These are phyloP conservation scores for Epizoanthus rinbou DNA, from an alignment of 92 coral and sea anemone species.

Conservation along the genomic window DNA sequence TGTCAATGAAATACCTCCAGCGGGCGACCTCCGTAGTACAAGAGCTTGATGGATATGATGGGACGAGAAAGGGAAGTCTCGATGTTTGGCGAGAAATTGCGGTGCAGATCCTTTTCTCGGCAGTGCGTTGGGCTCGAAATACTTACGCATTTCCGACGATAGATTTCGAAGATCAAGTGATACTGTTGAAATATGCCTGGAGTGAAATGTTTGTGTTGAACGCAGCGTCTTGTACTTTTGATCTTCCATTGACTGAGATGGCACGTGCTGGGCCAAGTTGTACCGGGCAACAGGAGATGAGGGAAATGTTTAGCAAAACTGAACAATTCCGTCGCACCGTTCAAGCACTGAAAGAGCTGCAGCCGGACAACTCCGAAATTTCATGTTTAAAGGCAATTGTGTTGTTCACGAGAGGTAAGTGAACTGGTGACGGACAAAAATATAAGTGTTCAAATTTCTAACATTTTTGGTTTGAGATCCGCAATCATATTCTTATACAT, in stretches of 20 bases:
- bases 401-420: conserved; percentile 73
- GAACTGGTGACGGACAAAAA: no score
- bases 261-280: conserved; percentile 52
- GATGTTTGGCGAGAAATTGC: conserved; percentile 29
- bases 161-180: conserved; percentile 73
- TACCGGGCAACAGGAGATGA: conserved; percentile 38
- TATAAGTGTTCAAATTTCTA: no score
- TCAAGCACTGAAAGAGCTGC: conserved; percentile 64
- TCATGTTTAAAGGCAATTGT: conserved; percentile 77
- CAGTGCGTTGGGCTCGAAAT: conserved; percentile 68
- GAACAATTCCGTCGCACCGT: conserved; percentile 66
- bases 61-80: background rate
- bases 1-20: conserved; percentile 28
- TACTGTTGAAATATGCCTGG: conserved; percentile 70
- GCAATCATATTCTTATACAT: no score
- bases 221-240: conserved; percentile 71
- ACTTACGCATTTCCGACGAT: conserved; percentile 72
- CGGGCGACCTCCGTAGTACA: conserved; percentile 4
- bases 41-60: background rate
- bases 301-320: conserved; percentile 44
- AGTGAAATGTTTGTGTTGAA: conserved; percentile 66
- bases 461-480: no score
- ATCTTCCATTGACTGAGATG: conserved; percentile 61
- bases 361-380: conserved; percentile 74
- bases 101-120: conserved; percentile 43